These are phyloP conservation scores for Margarornis squamiger DNA, from an alignment of 2,797 vertebrate species.

Conservation along the genomic window DNA sequence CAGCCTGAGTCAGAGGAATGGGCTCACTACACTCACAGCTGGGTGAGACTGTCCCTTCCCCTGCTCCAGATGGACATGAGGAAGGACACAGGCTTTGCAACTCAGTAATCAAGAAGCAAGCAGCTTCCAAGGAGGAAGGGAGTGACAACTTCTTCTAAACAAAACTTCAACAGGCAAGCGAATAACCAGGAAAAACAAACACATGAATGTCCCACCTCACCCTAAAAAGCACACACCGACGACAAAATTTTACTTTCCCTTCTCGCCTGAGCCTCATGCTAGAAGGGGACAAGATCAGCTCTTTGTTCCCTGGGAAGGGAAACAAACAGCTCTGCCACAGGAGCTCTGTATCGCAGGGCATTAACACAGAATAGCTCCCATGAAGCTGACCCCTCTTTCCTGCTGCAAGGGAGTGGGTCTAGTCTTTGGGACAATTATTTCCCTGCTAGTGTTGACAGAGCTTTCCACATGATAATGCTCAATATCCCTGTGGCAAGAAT, in stretches of 20 bases:
- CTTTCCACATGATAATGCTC: background rate
- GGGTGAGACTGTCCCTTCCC: background rate
- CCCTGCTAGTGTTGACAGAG: fast-evolving
- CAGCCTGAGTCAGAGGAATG: fast-evolving
- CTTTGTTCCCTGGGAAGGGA: background rate
- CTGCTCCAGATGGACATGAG: background rate
- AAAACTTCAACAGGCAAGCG: background rate
- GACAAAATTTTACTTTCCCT: background rate
- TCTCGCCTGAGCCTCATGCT: background rate
- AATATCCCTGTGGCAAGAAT: fast-evolving
- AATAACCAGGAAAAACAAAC: background rate
- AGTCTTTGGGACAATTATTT: background rate
- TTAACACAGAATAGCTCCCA: background rate
- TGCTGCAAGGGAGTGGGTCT: background rate
- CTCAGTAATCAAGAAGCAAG: background rate
- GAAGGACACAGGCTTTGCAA: background rate
- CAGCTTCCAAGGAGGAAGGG: background rate
- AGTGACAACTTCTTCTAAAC: background rate
- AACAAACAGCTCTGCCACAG: background rate
- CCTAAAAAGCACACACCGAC: background rate
- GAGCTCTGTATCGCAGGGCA: fast-evolving
- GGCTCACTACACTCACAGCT: background rate
- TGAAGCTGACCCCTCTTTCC: background rate
- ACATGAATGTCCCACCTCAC: background rate
- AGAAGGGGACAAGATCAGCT: background rate